Base-by-base conservation (phyloP, 2,888 invertebrate species). In the Callyntrura sp. region DNA sequence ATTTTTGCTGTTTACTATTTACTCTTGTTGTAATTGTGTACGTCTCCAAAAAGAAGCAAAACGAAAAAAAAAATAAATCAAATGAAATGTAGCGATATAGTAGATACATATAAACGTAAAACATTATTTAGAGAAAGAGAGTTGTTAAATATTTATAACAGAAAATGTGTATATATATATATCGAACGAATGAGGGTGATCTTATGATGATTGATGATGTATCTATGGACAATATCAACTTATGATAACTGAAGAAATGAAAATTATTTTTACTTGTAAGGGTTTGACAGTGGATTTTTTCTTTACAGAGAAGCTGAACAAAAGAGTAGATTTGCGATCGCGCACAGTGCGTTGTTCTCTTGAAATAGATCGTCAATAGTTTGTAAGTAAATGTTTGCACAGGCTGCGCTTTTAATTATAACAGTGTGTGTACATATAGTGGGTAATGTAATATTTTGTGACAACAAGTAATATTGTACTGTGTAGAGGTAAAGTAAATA, bases 341-440 rank as follows among this genome's bases (percentile, higher is more conserved):
- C 79, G 57, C 81, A 81, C 60, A 51, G 45, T 11, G 25, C 8
- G 23, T 62, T 6, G 23, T 62, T n/a, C n/a, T n/a, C n/a, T n/a
- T n/a, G n/a, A n/a, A n/a, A n/a, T 76, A 14, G 17, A 51, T 70
- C 12, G 20, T 70, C 25, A 76, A 25, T 48, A 78, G 9, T n/a
- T n/a, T n/a, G n/a, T n/a, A 25, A 48, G 17, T 55, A 12, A 25
- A 70, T 78, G 2, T 78, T 62, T 85, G 85, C 78, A 85, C 78
- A 85, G 78, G 85, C 28, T 85, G 78, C 85, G 60, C 62, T 25
- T 23, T n/a, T n/a, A n/a, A n/a, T n/a, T n/a, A n/a, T n/a, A n/a
- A n/a, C n/a, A n/a, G n/a, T n/a, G n/a, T n/a, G n/a, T n/a, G n/a
- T n/a, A n/a, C n/a, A n/a, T n/a, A n/a, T n/a, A n/a, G n/a, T n/a